A percentile compares a stretch with the other conserved stretches of the same genome.
Conservation (phyloP, 2,888 invertebrate genomes). For the Hydraecia micacea region DNA sequence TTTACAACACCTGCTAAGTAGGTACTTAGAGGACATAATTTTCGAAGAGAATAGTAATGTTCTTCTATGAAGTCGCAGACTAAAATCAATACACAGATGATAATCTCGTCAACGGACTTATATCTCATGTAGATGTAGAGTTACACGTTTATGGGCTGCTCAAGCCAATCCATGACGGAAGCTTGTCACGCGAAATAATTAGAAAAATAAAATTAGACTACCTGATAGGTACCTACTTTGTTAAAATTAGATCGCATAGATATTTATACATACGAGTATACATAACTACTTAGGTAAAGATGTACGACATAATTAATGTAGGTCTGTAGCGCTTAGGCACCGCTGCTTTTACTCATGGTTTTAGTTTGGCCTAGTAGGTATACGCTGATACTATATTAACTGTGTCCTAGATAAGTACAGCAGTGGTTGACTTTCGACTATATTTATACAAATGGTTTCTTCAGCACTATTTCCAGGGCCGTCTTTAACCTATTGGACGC, state of each 20-base stretch:
- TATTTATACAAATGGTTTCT: too few species aligned
- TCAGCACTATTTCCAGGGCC: too few species aligned
- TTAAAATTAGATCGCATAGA: neutral
- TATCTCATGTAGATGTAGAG: neutral
- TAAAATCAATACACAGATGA: neutral
- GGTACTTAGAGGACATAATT: neutral
- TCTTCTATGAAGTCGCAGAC: neutral
- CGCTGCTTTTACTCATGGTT: neutral
- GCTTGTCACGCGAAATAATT: neutral
- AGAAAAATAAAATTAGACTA: neutral
- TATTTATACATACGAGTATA: too few species aligned
- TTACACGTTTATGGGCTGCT: neutral
- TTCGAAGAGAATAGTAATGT: neutral
- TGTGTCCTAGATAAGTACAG: too few species aligned
- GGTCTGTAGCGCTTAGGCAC: neutral
- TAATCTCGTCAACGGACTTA: neutral
- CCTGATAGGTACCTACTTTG: neutral
- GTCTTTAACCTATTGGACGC: too few species aligned
- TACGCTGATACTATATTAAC: too few species aligned
- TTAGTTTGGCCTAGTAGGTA: neutral
- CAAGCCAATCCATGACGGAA: slow-evolving; percentile 1
- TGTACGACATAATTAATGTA: neutral
- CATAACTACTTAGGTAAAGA: neutral
- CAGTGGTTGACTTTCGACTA: too few species aligned
- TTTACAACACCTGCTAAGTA: neutral